Evolutionary conservation across 2,113 vertebrate genomes (phyloP), one percentile per base, ranked within the genome.

Genomic region (Labrus mixtus): DNA sequence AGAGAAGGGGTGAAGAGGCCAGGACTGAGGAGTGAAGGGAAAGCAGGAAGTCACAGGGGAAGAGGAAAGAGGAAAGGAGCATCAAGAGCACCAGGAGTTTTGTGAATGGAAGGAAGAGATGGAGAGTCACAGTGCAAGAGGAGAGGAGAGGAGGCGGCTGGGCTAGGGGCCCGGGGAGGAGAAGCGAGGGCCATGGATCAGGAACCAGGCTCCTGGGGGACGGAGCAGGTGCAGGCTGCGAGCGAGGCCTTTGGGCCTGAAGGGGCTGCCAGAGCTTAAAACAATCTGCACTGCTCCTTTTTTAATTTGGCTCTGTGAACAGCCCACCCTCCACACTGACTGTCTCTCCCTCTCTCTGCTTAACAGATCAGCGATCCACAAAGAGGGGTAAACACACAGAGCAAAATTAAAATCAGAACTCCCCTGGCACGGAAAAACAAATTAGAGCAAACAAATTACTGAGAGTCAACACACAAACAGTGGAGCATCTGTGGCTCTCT

Each of bases 401-500:
- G 95, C 95, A 95, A 98, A 99, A 98, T 98, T 98, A 98, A 98
- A 99, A 98, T 96, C 95, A 94, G 94, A 98, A 97, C 96, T 98
- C 97, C 97, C 97, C 94, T 92, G 97, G 93, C 93, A 97, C 96
- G 89, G 95, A 95, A 96, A 97, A 97, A 97, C 97, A 99, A 99
- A 99, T 98, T 97, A 97, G 96, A 96, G 96, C 96, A 98, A 98
- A 98, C 97, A 98, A 98, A 98, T 98, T 98, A 98, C 96, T 96
- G 95, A 94, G 96, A 98, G 97, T 99, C 97, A 98, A 99, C 97
- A 98, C 96, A 96, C 96, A 98, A 96, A 97, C 96, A 96, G 96
- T 94, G 94, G 95, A 97, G 97, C 96, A 98, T 98, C 97, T 99
- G 97, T 97, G 96, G 96, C 96, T 96, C 84, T 87, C 93, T 96